Conservation (phyloP, 2,113 vertebrate genomes). For the Nettapus auritus region DNA sequence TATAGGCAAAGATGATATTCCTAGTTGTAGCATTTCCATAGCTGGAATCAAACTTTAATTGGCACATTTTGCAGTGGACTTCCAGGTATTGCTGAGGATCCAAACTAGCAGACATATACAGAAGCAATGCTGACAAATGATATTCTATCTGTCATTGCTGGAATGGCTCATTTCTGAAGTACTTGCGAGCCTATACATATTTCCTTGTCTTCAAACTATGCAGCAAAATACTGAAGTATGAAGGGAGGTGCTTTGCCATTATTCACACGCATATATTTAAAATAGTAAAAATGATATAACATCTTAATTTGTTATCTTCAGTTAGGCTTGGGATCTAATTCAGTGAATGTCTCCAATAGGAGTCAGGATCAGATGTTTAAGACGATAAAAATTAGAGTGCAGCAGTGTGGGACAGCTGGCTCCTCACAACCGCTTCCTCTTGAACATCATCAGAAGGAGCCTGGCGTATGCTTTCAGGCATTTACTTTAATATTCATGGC, state of each 20-base stretch:
- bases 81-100: background rate
- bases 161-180: background rate
- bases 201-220: background rate
- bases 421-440: background rate
- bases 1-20: background rate
- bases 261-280: background rate
- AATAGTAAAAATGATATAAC: background rate
- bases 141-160: background rate
- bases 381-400: background rate
- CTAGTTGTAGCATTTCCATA: background rate
- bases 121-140: background rate
- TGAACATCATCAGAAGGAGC: background rate
- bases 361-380: background rate
- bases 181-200: background rate
- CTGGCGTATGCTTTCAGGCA: background rate
- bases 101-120: fast-evolving
- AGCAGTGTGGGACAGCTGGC: background rate
- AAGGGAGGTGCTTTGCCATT: background rate
- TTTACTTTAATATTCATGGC: background rate
- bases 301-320: background rate
- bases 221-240: background rate
- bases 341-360: background rate
- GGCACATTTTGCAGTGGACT: background rate
- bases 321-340: background rate
- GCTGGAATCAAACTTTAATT: background rate